A percentile compares a stretch with the other conserved stretches of the same genome.
These are phyloP conservation scores for Lophotriccus pileatus DNA, from an alignment of 2,797 vertebrate genomes.

Conservation along the genomic window DNA sequence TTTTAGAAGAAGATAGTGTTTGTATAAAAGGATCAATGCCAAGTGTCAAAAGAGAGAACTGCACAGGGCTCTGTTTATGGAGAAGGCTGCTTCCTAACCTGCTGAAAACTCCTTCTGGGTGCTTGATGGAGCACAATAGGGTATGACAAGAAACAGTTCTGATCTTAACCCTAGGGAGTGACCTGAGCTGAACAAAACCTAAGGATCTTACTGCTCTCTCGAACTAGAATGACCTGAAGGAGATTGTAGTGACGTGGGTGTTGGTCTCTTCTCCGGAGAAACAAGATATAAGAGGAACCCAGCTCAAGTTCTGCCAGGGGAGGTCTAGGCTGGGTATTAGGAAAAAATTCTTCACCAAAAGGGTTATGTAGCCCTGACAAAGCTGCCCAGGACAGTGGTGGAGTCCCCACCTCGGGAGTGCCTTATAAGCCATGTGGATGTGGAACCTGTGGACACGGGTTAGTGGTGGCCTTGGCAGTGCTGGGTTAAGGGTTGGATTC, in stretches of 20 bases:
- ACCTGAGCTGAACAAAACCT: neutral
- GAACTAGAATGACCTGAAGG: neutral
- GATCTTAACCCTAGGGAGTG: neutral
- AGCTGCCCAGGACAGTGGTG: neutral
- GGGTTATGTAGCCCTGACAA: neutral
- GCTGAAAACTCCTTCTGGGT: neutral
- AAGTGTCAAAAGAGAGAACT: neutral
- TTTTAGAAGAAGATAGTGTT: neutral
- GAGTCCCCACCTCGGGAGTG: neutral
- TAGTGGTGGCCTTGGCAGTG: neutral
- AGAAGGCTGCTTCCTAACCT: neutral
- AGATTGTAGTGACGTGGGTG: neutral
- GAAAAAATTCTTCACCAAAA: neutral
- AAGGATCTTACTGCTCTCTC: rapidly evolving
- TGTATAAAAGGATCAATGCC: neutral
- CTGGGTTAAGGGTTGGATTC: neutral
- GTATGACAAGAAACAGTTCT: neutral
- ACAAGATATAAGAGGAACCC: neutral
- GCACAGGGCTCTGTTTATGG: rapidly evolving
- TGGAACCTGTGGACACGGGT: neutral
- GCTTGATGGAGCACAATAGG: rapidly evolving
- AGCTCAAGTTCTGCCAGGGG: neutral
- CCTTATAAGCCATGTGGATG: neutral
- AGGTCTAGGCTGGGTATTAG: neutral
- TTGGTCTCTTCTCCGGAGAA: too few relatives aligned